Evolutionary conservation across 2,113 vertebrate genomes (phyloP), one percentile per base, ranked within the genome.

Genomic region (Caretta caretta): DNA sequence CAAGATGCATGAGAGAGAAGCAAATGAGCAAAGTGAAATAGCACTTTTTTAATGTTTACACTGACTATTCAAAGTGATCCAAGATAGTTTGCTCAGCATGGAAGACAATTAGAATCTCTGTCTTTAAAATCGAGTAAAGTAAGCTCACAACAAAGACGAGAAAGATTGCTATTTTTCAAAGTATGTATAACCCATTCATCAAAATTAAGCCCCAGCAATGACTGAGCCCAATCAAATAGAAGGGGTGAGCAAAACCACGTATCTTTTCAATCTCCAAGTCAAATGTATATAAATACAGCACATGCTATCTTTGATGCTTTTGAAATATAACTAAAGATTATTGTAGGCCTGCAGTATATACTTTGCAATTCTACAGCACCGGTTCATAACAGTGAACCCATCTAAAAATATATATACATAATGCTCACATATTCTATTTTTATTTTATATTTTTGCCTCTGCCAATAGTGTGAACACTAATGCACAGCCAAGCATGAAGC

Each of bases 61-160:
- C 8, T 92, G 83, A 93, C 75, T 97, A 53, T 92, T 97, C n/a
- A 1, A 88, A 97, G 95, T 42, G 75, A 92, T 72, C 49, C 92
- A 79, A 93, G 69, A 81, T 86, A 92, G 89, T 96, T 93, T 87
- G 79, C 87, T 96, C 82, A 83, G 53, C 48, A 56, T 35, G 75
- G 49, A 94, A 96, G 91, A 93, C 91, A 94, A 81, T 91, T 80
- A 90, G 57, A 96, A 94, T 93, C 85, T 80, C 5, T 86, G 50
- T 89, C 72, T 97, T 85, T 95, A 88, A 93, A 97, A 93, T 92
- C 54, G 13, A 94, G 86, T 97, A 84, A 97, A 97, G 93, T 87
- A 94, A 96, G 27, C 48, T 95, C 42, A 86, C 85, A 62, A 89
- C 51, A 57, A 95, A 92, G 79, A 95, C 91, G 93, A 81, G 82